phyloP scores from a whole-genome alignment of 2,797 vertebrate genomes.

The Lindbergichthys nudifrons region DNA sequence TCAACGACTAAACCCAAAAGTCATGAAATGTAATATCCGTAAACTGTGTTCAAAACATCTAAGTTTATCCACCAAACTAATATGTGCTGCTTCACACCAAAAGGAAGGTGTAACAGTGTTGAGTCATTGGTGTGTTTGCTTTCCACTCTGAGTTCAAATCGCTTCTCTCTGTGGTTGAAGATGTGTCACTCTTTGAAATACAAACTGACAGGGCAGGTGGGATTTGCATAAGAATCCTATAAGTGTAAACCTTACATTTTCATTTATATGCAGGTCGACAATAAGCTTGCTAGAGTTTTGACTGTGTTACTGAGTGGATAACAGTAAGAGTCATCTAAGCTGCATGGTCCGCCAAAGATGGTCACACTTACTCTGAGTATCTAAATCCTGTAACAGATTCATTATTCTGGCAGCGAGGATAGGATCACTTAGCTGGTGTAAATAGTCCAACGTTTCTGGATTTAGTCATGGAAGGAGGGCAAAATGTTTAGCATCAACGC shows the following conservation, averaged over 20 bases:
- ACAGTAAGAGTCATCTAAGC: slow-evolving; percentile 42
- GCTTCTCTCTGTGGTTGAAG: slow-evolving; percentile 9
- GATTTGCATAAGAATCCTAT: slow-evolving; percentile 19
- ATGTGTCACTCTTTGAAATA: slow-evolving; percentile 20
- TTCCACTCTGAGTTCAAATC: slow-evolving; percentile 21
- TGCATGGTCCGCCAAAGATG: slow-evolving; percentile 47
- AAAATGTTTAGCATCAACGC: background rate
- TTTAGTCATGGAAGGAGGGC: background rate
- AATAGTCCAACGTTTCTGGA: slow-evolving; percentile 26
- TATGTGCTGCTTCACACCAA: slow-evolving; percentile 13
- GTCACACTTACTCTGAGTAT: slow-evolving; percentile 56
- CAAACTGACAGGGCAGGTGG: slow-evolving; percentile 35
- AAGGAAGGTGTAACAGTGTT: slow-evolving; percentile 5
- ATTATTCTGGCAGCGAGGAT: slow-evolving; percentile 41
- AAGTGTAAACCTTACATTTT: slow-evolving; percentile 10
- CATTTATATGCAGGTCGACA: slow-evolving; percentile 22
- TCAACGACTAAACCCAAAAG: slow-evolving; percentile 14
- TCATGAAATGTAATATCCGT: slow-evolving; percentile 13
- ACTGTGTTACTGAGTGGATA: slow-evolving; percentile 47
- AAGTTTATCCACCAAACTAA: slow-evolving; percentile 18
- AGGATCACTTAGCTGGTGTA: slow-evolving; percentile 45
- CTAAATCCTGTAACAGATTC: slow-evolving; percentile 45
- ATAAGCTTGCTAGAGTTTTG: slow-evolving; percentile 28
- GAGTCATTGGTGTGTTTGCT: slow-evolving; percentile 21
- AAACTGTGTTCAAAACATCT: slow-evolving; percentile 5